Percentiles rank a stretch among this genome's conserved stretches.
Evolutionary conservation across 2,797 vertebrate genomes (phyloP).

Genomic region (Cetoscarus ocellatus): DNA sequence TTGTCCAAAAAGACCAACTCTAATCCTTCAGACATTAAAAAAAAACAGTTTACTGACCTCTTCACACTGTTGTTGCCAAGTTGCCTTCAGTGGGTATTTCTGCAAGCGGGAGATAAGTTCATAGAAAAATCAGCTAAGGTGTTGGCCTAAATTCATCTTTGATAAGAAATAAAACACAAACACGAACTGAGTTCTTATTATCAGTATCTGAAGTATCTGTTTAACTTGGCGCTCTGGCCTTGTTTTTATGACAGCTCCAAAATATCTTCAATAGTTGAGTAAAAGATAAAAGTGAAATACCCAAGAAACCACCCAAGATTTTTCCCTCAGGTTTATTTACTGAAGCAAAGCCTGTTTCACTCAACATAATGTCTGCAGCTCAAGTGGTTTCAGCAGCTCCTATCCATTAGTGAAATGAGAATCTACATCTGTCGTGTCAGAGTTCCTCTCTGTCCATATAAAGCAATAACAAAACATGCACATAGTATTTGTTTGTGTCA

Average conservation of each 20-base stretch:
- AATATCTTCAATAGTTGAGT: slow-evolving; percentile 4
- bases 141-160: neutral
- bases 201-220: neutral
- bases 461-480: no score
- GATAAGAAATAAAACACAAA: neutral
- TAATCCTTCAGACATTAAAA: neutral
- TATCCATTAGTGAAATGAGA: slow-evolving; percentile 26
- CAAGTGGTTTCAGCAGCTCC: neutral
- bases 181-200: neutral
- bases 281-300: neutral
- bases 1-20: neutral
- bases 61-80: slow-evolving; percentile 37
- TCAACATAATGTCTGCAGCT: slow-evolving; percentile 8
- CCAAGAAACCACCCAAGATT: neutral
- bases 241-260: neutral
- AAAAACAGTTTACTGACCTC: slow-evolving; percentile 53
- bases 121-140: slow-evolving; percentile 6
- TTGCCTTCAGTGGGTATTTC: slow-evolving; percentile 58
- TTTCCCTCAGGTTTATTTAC: neutral
- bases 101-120: slow-evolving; percentile 46
- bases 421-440: neutral
- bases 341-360: neutral
- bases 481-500: no score
- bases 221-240: neutral
- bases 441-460: no score